Evolutionary conservation across 2,797 vertebrate genomes (phyloP).

Genomic region (Poeciliopsis presidionis): DNA sequence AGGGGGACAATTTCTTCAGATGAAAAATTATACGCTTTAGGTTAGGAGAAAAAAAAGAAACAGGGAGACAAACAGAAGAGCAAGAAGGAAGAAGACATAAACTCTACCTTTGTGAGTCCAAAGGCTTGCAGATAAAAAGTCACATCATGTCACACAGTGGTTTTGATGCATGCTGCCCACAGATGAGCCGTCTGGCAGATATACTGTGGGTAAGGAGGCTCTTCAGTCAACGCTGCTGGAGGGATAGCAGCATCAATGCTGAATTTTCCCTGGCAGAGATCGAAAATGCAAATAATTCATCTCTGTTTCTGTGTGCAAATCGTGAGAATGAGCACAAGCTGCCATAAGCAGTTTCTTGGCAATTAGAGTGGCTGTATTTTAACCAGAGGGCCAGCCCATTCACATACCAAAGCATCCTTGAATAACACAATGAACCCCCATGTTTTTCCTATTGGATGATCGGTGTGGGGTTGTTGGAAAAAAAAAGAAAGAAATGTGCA

Average conservation of each 20-base stretch:
- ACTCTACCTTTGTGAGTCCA: slow-evolving; percentile 57
- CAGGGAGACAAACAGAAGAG: slow-evolving; percentile 31
- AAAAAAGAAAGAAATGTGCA: not conserved
- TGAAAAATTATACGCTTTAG: slow-evolving; percentile 62
- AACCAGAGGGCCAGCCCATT: not conserved
- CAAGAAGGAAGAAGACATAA: slow-evolving; percentile 53
- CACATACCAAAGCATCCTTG: not conserved
- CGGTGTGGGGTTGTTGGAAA: not conserved
- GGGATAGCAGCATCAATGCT: slow-evolving; percentile 48
- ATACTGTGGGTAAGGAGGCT: slow-evolving; percentile 48
- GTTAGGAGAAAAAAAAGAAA: slow-evolving; percentile 39
- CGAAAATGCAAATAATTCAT: slow-evolving; percentile 55
- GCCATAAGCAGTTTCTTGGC: slow-evolving; percentile 37
- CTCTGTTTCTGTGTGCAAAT: slow-evolving; percentile 37
- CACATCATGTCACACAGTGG: slow-evolving; percentile 52
- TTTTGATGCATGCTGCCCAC: slow-evolving; percentile 67
- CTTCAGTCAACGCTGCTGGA: slow-evolving; percentile 57
- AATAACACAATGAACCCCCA: not conserved
- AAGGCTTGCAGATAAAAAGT: slow-evolving; percentile 68
- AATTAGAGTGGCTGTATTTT: not conserved
- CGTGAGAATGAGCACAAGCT: slow-evolving; percentile 50
- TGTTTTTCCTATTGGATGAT: too few relatives aligned
- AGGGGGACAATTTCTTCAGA: slow-evolving; percentile 58
- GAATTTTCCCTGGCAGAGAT: slow-evolving; percentile 44
- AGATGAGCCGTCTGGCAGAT: slow-evolving; percentile 67